phyloP scores from a whole-genome alignment of 2,113 vertebrate genomes.

The Meriones unguiculatus region DNA sequence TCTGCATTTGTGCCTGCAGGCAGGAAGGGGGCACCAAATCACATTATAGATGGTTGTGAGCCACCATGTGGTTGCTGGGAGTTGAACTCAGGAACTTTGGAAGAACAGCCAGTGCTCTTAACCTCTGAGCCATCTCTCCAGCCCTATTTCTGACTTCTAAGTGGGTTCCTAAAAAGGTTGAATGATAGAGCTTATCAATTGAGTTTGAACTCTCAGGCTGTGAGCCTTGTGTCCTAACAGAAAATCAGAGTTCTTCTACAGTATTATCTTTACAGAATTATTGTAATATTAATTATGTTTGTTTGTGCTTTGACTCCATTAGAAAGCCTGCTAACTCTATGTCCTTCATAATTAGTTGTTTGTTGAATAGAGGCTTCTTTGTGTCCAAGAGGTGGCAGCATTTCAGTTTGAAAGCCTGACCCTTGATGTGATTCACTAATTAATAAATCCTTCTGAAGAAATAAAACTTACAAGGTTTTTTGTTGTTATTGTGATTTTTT shows the following conservation, averaged over 20 bases:
- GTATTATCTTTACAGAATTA: not conserved
- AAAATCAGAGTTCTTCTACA: not conserved
- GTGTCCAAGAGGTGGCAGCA: slow-evolving; percentile 35
- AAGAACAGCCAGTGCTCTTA: no score
- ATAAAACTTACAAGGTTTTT: not conserved
- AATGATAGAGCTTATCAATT: slow-evolving; percentile 15
- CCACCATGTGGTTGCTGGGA: no score
- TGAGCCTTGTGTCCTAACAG: not conserved
- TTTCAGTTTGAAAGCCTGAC: slow-evolving; percentile 43
- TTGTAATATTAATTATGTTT: slow-evolving; percentile 6
- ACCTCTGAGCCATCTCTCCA: no score
- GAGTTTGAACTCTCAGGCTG: slow-evolving; percentile 49
- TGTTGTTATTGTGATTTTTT: not conserved
- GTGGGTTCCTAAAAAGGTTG: not conserved
- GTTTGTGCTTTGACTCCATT: slow-evolving; percentile 50
- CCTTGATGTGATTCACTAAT: slow-evolving; percentile 25
- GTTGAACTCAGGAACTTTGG: no score
- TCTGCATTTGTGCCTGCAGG: no score
- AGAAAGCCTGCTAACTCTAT: not conserved
- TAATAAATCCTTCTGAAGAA: slow-evolving; percentile 51
- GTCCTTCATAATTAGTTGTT: slow-evolving; percentile 32
- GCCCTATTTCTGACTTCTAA: slow-evolving; percentile 40
- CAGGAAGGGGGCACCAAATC: no score
- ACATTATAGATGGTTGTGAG: no score
- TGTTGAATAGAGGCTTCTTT: slow-evolving; percentile 45